phyloP scores from a whole-genome alignment of 2,113 vertebrate species.

The Hydrolagus affinis region DNA sequence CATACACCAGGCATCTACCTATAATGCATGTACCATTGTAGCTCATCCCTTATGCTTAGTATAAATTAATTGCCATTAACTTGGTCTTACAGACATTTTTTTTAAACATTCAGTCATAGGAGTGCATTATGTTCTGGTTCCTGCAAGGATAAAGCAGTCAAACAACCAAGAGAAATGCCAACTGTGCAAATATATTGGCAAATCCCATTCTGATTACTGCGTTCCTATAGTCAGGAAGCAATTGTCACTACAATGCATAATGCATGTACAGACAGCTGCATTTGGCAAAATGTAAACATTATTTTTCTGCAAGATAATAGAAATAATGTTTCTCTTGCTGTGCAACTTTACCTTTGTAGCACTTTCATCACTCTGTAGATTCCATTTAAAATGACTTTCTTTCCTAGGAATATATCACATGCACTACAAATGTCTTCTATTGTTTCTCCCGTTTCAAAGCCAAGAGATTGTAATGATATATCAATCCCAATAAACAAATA shows the following conservation, averaged over 20 bases:
- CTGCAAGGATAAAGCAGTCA: neutral
- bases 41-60: neutral
- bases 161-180: constrained; percentile 16
- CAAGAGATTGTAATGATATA: constrained; percentile 11
- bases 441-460: constrained; percentile 1
- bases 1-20: neutral
- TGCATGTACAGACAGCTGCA: neutral
- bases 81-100: neutral
- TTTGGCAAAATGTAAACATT: constrained; percentile 9
- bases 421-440: neutral
- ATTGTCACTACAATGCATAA: constrained; percentile 26
- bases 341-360: neutral
- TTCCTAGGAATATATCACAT: constrained; percentile 5
- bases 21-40: neutral
- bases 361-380: constrained; percentile 11
- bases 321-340: neutral
- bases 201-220: constrained; percentile 18
- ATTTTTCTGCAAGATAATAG: neutral
- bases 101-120: neutral
- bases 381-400: constrained; percentile 21
- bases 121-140: neutral
- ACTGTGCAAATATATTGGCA: constrained; percentile 14
- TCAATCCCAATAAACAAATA: constrained; percentile 29
- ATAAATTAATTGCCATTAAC: constrained; percentile 11
- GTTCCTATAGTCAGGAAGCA: neutral